A percentile compares a stretch with the other conserved stretches of the same genome.
These are phyloP conservation scores for Microctenopoma steveboyesi DNA, from an alignment of 2,797 vertebrate species.

Conservation along the genomic window DNA sequence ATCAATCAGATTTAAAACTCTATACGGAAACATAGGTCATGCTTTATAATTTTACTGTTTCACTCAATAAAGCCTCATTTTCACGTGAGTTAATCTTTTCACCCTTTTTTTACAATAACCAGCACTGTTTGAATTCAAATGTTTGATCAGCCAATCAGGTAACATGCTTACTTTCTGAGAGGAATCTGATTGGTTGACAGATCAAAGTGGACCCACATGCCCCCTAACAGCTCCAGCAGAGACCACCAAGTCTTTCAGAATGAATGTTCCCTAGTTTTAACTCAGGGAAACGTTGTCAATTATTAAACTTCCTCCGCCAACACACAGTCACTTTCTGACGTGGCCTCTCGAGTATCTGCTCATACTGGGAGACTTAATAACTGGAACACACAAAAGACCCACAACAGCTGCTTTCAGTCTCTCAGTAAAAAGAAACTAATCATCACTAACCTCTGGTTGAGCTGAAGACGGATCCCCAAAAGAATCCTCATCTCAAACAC, in stretches of 20 bases:
- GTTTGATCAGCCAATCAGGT: conserved; percentile 24
- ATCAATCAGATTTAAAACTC: background rate
- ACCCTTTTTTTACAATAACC: background rate
- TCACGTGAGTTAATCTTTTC: background rate
- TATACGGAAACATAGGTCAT: too few species aligned
- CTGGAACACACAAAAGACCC: conserved; percentile 34
- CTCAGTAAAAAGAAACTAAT: conserved; percentile 29
- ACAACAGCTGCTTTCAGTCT: conserved; percentile 30
- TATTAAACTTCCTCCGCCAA: conserved; percentile 27
- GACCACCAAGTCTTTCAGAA: conserved; percentile 48
- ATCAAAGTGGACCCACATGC: background rate
- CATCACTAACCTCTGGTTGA: conserved; percentile 17
- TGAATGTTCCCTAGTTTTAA: conserved; percentile 27
- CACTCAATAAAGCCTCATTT: background rate
- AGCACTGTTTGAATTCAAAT: conserved; percentile 46
- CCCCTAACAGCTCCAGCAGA: background rate
- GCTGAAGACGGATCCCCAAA: background rate
- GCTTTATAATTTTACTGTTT: too few species aligned
- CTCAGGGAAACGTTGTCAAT: conserved; percentile 27
- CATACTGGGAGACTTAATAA: conserved; percentile 43
- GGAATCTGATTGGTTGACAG: conserved; percentile 38
- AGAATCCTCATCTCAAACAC: too few species aligned
- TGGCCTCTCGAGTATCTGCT: background rate
- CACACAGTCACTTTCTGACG: conserved; percentile 36
- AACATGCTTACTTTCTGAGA: background rate